Evolutionary conservation across 2,113 vertebrate species (phyloP).

Genomic region (Callionymus lyra): DNA sequence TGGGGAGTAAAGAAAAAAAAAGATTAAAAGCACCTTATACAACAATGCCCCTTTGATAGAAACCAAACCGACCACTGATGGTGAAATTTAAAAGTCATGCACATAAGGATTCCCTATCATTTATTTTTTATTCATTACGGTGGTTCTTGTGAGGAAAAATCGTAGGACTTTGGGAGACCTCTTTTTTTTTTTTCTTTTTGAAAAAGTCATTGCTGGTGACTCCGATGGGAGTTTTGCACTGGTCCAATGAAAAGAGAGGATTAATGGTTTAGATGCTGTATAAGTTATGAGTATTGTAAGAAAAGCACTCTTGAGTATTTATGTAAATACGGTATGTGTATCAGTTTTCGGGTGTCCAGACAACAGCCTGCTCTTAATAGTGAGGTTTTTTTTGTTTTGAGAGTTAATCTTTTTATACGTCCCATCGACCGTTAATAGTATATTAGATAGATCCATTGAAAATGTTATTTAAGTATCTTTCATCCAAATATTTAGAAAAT

Average conservation of each 20-base stretch:
- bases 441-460: slow-evolving; percentile 58
- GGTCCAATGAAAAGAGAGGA: slow-evolving; percentile 41
- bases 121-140: slow-evolving; percentile 41
- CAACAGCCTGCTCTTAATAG: slow-evolving; percentile 30
- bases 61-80: slow-evolving; percentile 66
- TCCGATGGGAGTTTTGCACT: slow-evolving; percentile 54
- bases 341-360: slow-evolving; percentile 29
- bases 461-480: slow-evolving; percentile 59
- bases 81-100: slow-evolving; percentile 53
- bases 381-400: slow-evolving; percentile 39
- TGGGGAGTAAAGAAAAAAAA: slow-evolving; percentile 44
- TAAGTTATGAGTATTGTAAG: slow-evolving; percentile 44
- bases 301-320: slow-evolving; percentile 43
- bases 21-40: slow-evolving; percentile 70
- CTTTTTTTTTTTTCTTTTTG: slow-evolving; percentile 33
- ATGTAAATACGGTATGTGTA: slow-evolving; percentile 54
- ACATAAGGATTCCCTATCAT: slow-evolving; percentile 59
- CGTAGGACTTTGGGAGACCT: slow-evolving; percentile 38
- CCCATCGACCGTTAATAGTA: slow-evolving; percentile 44
- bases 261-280: slow-evolving; percentile 42
- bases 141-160: slow-evolving; percentile 35
- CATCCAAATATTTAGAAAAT: slow-evolving; percentile 52
- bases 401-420: slow-evolving; percentile 44
- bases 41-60: slow-evolving; percentile 45
- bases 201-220: slow-evolving; percentile 34